Evolutionary conservation across 2,113 vertebrate species (phyloP).

Genomic region (Mormyrus iriodes): DNA sequence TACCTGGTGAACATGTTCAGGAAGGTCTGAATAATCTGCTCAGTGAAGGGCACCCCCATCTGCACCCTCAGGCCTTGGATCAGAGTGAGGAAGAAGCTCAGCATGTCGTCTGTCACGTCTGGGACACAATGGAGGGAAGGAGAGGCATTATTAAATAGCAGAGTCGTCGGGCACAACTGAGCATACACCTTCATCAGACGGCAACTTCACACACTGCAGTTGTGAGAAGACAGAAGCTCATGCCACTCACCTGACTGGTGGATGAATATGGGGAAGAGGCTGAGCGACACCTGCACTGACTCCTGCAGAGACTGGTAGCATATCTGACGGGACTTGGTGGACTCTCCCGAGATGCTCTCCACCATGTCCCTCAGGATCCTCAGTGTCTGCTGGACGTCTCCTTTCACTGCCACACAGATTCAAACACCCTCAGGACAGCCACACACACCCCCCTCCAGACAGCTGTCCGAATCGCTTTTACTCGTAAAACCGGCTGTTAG

Average conservation of each 20-base stretch:
- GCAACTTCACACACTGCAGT: background rate
- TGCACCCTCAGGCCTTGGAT: constrained; percentile 93
- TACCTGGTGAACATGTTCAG: constrained; percentile 99
- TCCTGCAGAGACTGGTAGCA: constrained; percentile 97
- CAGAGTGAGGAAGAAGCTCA: constrained; percentile 95
- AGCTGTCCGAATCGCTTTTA: background rate
- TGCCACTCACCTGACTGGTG: constrained; percentile 81
- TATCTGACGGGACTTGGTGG: constrained; percentile 95
- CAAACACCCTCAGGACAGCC: background rate
- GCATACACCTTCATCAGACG: background rate
- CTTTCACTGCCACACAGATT: constrained; percentile 66
- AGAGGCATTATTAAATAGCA: background rate
- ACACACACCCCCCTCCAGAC: too few species aligned
- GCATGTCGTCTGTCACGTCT: constrained; percentile 96
- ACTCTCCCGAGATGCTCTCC: constrained; percentile 86
- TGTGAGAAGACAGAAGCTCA: background rate
- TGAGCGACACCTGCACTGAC: constrained; percentile 90
- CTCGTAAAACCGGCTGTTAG: background rate
- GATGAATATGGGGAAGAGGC: constrained; percentile 91
- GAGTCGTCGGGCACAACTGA: background rate
- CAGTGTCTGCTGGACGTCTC: constrained; percentile 86
- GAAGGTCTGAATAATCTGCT: constrained; percentile 96
- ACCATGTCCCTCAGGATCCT: constrained; percentile 85
- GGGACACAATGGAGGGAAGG: background rate
- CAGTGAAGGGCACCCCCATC: constrained; percentile 95